Conservation (phyloP, 2,797 vertebrate genomes). For the Oreochromis grahami region DNA sequence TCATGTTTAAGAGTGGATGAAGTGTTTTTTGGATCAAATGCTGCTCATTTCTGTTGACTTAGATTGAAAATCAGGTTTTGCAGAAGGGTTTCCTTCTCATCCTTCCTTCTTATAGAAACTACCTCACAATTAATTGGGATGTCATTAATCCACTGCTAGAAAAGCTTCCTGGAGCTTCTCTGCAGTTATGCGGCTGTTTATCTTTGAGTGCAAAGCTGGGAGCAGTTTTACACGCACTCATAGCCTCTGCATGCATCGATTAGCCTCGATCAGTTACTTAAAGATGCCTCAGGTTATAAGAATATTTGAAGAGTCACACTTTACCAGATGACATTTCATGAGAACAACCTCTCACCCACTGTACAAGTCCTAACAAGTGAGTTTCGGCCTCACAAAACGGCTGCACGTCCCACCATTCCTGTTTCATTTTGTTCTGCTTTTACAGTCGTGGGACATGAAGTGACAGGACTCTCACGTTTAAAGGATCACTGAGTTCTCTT, state of each 20-base stretch:
- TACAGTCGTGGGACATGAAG: background rate
- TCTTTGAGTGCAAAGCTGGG: background rate
- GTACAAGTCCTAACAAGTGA: background rate
- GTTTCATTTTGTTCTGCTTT: background rate
- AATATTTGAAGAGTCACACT: background rate
- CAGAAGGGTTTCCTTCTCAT: background rate
- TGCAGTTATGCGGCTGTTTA: background rate
- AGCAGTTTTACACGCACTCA: background rate
- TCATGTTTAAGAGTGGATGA: background rate
- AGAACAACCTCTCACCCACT: background rate
- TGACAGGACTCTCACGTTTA: background rate
- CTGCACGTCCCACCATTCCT: rapidly evolving
- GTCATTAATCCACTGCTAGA: background rate
- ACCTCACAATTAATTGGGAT: background rate
- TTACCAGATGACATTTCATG: background rate
- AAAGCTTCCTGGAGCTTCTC: background rate
- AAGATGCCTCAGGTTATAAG: background rate
- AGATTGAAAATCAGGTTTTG: background rate
- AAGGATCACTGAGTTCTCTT: background rate
- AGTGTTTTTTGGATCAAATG: background rate
- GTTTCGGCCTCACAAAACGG: background rate
- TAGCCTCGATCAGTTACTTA: background rate
- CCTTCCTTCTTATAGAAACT: background rate
- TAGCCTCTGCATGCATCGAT: background rate
- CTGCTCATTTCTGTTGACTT: background rate